Evolutionary conservation across 2,888 invertebrate genomes (phyloP).

Genomic region (Cephus pulcher): DNA sequence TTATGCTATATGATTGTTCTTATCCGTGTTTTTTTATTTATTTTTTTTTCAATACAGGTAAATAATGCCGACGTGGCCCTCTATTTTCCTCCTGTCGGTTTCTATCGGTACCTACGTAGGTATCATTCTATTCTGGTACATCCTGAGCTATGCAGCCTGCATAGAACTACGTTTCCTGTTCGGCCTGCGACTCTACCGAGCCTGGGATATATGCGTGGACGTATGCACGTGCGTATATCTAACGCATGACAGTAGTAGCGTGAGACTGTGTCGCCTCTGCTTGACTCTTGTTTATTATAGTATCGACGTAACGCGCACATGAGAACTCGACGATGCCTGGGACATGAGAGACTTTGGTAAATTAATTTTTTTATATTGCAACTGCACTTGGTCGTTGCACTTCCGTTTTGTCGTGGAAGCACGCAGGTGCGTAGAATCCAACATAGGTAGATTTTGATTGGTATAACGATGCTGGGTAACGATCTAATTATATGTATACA

Average conservation of each 20-base stretch:
- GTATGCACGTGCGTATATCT: not conserved
- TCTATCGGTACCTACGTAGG: not conserved
- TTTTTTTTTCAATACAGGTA: not conserved
- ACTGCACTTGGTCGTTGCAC: slow-evolving; percentile 30
- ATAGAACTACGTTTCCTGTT: slow-evolving; percentile 34
- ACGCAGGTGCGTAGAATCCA: not conserved
- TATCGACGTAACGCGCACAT: slow-evolving; percentile 28
- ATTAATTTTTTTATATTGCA: not conserved
- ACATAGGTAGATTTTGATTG: not conserved
- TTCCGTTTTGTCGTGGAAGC: slow-evolving; percentile 27
- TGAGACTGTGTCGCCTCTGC: slow-evolving; percentile 12
- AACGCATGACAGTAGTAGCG: slow-evolving; percentile 19
- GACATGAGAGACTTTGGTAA: slow-evolving; percentile 11
- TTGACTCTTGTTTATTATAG: slow-evolving; percentile 33
- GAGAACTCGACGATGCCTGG: slow-evolving; percentile 25
- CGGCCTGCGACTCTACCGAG: slow-evolving; percentile 18
- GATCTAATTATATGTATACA: not conserved
- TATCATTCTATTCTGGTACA: slow-evolving; percentile 37
- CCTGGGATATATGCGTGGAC: not conserved
- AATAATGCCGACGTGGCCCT: not conserved
- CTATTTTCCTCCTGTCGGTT: not conserved
- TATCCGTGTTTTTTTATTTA: too few species aligned
- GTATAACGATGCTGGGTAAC: not conserved
- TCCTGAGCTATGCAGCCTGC: slow-evolving; percentile 34
- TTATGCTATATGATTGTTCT: too few species aligned